phyloP scores from a whole-genome alignment of 2,888 invertebrate genomes.

The Allolobophora icterica region DNA sequence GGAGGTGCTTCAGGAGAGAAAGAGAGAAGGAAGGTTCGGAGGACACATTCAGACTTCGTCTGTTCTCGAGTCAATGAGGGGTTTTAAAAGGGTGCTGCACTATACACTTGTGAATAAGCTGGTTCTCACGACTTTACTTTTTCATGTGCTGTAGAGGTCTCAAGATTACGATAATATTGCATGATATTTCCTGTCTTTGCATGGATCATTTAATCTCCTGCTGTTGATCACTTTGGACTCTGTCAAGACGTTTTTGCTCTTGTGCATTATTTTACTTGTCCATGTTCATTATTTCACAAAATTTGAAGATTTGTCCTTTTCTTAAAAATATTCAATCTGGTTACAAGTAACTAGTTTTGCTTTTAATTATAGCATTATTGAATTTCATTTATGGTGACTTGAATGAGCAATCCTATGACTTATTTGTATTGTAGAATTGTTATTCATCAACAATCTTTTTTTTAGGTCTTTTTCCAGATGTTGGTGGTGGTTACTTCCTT shows the following conservation, averaged over 20 bases:
- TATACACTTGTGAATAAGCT: too few species aligned
- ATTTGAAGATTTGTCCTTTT: too few species aligned
- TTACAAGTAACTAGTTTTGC: neutral
- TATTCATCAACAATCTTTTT: neutral
- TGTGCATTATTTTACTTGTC: too few species aligned
- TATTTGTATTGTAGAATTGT: neutral
- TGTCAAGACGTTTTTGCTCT: too few species aligned
- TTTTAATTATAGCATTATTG: neutral
- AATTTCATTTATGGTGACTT: neutral
- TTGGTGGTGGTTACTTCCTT: constrained; percentile 90
- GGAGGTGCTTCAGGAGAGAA: neutral
- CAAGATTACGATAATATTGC: neutral
- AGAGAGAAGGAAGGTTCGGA: neutral
- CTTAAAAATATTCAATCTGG: too few species aligned
- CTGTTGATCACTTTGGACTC: too few species aligned
- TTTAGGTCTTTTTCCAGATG: constrained; percentile 88
- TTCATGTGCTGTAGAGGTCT: neutral
- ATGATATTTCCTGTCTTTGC: neutral
- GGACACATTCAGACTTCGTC: constrained; percentile 19
- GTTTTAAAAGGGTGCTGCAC: too few species aligned
- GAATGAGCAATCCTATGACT: neutral
- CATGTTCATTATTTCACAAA: too few species aligned
- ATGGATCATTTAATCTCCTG: too few species aligned
- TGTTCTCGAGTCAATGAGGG: constrained; percentile 53
- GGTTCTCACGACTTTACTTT: too few species aligned